Percentiles rank a stretch among this genome's conserved stretches.
Conservation (phyloP, 2,797 vertebrate genomes). For the Clarias platycephalus region DNA sequence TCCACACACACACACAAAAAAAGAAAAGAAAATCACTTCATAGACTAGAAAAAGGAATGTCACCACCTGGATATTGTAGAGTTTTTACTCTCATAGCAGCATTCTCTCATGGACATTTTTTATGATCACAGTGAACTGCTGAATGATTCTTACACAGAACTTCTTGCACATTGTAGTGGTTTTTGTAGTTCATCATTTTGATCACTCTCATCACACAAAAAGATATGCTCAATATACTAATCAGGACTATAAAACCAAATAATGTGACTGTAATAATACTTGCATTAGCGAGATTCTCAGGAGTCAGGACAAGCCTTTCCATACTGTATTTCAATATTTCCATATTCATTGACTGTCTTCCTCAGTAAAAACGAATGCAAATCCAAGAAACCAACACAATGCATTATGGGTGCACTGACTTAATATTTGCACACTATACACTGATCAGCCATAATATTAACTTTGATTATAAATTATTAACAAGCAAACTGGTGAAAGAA, state of each 20-base stretch:
- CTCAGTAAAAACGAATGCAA: neutral
- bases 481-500: no score
- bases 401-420: neutral
- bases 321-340: no score
- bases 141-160: neutral
- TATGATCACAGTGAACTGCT: neutral
- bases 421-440: neutral
- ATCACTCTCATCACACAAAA: neutral
- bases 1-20: neutral
- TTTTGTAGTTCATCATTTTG: neutral
- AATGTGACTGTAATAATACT: neutral
- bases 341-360: neutral
- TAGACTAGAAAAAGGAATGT: neutral
- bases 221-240: neutral
- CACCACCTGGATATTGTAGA: neutral
- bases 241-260: neutral
- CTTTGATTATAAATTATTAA: no score
- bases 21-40: slow-evolving; percentile 24
- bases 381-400: neutral
- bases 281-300: neutral
- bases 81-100: neutral
- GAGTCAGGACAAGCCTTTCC: no score
- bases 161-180: neutral
- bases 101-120: neutral
- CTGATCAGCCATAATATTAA: no score